phyloP scores from a whole-genome alignment of 2,888 invertebrate genomes.

The Hyles lineata region DNA sequence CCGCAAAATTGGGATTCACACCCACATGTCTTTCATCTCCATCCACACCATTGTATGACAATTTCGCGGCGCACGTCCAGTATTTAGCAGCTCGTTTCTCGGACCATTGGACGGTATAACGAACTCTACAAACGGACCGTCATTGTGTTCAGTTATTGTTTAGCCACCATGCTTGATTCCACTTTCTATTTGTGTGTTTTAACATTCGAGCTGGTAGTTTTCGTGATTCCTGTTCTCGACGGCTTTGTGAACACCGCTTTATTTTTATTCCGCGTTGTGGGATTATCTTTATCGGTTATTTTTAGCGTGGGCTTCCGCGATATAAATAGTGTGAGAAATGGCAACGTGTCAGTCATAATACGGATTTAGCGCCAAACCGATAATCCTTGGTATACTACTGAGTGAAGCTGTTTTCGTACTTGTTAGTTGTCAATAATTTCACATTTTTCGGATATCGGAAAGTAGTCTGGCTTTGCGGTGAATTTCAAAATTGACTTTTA shows the following conservation, averaged over 20 bases:
- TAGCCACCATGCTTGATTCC: constrained; percentile 24
- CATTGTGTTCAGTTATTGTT: constrained; percentile 33
- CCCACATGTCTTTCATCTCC: background rate
- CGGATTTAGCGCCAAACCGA: background rate
- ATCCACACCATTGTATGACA: background rate
- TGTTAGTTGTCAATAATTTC: too few relatives aligned
- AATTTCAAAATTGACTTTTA: too few relatives aligned
- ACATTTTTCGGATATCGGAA: too few relatives aligned
- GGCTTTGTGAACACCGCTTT: background rate
- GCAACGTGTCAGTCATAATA: background rate
- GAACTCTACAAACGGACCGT: constrained; percentile 31
- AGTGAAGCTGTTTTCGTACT: background rate
- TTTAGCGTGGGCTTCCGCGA: background rate
- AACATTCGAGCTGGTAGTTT: background rate
- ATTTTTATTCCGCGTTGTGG: background rate
- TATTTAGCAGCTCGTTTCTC: constrained; percentile 34
- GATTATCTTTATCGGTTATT: background rate
- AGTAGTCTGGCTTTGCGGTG: too few relatives aligned
- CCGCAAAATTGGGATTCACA: background rate
- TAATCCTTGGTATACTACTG: background rate
- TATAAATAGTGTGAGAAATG: background rate
- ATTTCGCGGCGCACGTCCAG: constrained; percentile 9
- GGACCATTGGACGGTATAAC: constrained; percentile 36
- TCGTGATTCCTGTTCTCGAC: background rate
- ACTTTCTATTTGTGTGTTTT: constrained; percentile 19